Evolutionary conservation across 2,797 vertebrate species (phyloP), one percentile per base, ranked within the genome.

Genomic region (Spondyliosoma cantharus): DNA sequence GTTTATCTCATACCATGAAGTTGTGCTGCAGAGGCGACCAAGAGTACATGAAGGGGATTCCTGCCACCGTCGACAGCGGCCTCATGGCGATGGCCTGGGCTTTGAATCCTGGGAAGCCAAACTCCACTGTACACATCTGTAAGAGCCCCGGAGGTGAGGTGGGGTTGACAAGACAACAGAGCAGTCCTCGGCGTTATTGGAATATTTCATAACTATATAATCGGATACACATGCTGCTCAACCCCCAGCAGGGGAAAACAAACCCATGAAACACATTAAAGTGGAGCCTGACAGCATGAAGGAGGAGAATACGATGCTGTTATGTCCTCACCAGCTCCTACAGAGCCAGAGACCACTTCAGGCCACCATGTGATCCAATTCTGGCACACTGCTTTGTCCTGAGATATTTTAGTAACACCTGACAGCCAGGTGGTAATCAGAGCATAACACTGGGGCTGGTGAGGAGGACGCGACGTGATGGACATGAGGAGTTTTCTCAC

Each of bases 21-120:
- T 99, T 99, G 94, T 99, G 96, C 93, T 99, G 98, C 81, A 99
- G 95, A 52, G 98, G 97, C 0, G 98, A 98, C 98, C 98, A 99
- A 67, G 98, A 98, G 88, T 98, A 97, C 98, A 99, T 99, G 89
- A 99, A 98, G 83, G 98, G 98, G 90, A 98, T 97, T 88, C 97
- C 95, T 0, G 98, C 95, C 89, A 99, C 97, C 0, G 96, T 98
- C 81, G 97, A 98, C 85, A 99, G 91, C 6, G 97, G 96, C 84
- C 96, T 96, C 96, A 97, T 97, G 90, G 95, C 93, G 79, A 98
- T 92, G 42, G 95, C 93, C 88, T 99, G 98, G 89, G 96, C 95
- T 61, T 96, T 94, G 90, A 97, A 97, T 67, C 91, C 96, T 0
- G 97, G 96, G 91, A 97, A 98, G 73, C 94, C 95, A 86, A 96